Base-by-base conservation (phyloP, 2,113 vertebrate genomes). In the Arvicanthis niloticus region DNA sequence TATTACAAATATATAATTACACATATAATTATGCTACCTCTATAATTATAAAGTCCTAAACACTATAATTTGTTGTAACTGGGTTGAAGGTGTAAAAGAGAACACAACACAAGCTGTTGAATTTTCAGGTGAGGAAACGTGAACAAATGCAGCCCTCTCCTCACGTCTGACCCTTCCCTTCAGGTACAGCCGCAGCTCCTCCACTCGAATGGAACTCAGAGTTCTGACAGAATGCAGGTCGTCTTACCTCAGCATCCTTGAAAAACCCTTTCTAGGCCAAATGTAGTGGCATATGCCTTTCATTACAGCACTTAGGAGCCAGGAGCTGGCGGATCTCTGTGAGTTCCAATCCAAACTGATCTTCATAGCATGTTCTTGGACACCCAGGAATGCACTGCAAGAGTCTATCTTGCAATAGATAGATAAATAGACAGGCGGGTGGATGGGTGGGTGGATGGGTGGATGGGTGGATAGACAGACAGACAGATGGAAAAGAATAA, bases 71-170 rank as follows among this genome's bases (percentile, higher is more conserved):
- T 93, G 76, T 70, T 93, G 7, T 53, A 68, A 21, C 88, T 91
- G n/a, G 91, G 77, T 94, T 87, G 34, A 87, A 86, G 12, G 65
- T 42, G 81, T 91, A 15, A 91, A 94, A 68, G 48, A 89, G 56
- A 96, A 51, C 45, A 86, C 81, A 45, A 88, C 29, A 31, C 6
- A 75, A 76, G 51, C 45, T 76, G 24, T 70, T 45, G 8, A 65
- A 56, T 75, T 85, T 94, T 51, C 70, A 80, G 12, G 58, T 91
- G 85, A 92, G 42, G 87, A 67, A 53, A 87, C 16, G 26, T 2
- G 24, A 93, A 86, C 2, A 77, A 72, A 76, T 13, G 12, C 10
- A 7, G 11, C 37, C 51, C 75, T 51, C 42, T 11, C 86, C 76
- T 80, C 42, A 26, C 4, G 22, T 40, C 16, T 37, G 31, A 76